Conservation (phyloP, 2,113 vertebrate species). For the Oreotrochilus melanogaster region DNA sequence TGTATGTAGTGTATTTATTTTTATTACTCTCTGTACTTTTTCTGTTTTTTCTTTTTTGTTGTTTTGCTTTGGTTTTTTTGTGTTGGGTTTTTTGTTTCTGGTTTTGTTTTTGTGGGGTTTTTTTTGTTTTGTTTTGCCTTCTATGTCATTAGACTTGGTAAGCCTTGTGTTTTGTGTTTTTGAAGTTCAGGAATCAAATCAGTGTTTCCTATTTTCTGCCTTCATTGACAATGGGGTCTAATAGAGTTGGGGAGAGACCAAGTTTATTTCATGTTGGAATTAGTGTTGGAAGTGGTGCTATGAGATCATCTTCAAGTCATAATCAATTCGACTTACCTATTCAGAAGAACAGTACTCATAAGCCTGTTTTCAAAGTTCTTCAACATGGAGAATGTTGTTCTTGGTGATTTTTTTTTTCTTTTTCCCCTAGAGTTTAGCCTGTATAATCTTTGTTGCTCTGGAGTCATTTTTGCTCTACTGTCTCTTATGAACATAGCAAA, state of each 20-base stretch:
- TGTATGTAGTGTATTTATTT: neutral
- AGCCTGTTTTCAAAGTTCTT: neutral
- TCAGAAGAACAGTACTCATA: neutral
- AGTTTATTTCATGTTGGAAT: neutral
- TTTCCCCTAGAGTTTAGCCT: neutral
- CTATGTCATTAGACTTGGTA: neutral
- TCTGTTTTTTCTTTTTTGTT: neutral
- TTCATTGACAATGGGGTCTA: neutral
- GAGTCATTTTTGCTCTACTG: neutral
- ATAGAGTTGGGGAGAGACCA: neutral
- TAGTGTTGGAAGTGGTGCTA: neutral
- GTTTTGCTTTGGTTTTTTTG: neutral
- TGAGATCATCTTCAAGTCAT: neutral
- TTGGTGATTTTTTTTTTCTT: neutral
- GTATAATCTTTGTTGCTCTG: neutral
- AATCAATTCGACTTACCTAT: neutral
- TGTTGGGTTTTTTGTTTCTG: neutral
- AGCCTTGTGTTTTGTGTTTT: neutral
- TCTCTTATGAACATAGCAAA: neutral
- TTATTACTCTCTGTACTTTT: neutral
- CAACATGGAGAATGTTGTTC: neutral
- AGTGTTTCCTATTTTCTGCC: neutral
- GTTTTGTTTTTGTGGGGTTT: neutral
- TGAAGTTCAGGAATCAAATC: neutral
- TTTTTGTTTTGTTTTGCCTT: neutral